These are phyloP conservation scores for Lates calcarifer DNA, from an alignment of 2,113 vertebrate species.

Conservation along the genomic window DNA sequence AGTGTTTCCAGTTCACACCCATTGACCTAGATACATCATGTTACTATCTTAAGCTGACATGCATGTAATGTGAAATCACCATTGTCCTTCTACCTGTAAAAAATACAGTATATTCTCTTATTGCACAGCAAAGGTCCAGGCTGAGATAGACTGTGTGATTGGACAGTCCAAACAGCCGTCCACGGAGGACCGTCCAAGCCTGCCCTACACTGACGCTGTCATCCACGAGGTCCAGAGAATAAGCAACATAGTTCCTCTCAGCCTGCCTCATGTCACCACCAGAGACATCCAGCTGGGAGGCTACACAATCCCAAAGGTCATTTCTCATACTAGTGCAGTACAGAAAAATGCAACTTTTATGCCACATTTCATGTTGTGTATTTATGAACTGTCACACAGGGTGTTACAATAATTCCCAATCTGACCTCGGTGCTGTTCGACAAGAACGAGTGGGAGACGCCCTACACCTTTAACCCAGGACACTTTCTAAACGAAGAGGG, in stretches of 20 bases:
- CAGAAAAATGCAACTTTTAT: neutral
- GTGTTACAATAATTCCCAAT: conserved; percentile 64
- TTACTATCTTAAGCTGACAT: neutral
- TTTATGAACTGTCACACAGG: conserved; percentile 68
- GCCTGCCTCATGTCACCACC: conserved; percentile 65
- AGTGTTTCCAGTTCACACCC: too few species aligned
- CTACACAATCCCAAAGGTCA: conserved; percentile 63
- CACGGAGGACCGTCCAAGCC: conserved; percentile 77
- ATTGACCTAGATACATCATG: too few species aligned
- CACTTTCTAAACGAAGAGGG: conserved; percentile 88
- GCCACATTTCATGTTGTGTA: neutral
- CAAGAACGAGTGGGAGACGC: conserved; percentile 71
- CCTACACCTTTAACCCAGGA: conserved; percentile 84
- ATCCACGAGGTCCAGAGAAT: conserved; percentile 88
- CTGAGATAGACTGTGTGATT: conserved; percentile 78
- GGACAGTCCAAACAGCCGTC: conserved; percentile 71
- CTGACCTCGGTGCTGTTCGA: conserved; percentile 84
- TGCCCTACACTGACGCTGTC: conserved; percentile 88
- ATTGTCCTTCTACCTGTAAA: too few species aligned
- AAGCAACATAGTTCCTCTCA: conserved; percentile 82
- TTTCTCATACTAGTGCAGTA: fast-evolving
- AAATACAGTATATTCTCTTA: too few species aligned
- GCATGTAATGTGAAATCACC: neutral
- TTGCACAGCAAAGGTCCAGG: conserved; percentile 76
- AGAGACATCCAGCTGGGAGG: conserved; percentile 70